Conservation (phyloP, 2,797 vertebrate genomes). For the Sphaeramia orbicularis region DNA sequence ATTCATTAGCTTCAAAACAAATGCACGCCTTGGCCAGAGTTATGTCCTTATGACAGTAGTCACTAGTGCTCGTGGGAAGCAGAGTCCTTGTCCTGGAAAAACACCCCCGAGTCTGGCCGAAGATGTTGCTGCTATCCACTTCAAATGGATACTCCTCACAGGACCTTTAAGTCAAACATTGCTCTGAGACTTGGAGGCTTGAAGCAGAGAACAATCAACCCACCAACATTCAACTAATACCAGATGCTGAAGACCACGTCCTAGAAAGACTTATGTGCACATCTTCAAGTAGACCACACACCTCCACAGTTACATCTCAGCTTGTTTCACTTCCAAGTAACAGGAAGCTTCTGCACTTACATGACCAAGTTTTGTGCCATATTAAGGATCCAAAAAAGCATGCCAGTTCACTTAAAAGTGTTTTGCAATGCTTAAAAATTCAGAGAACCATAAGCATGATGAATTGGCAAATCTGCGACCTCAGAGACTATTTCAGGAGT, state of each 20-base stretch:
- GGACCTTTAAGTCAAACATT: conserved; percentile 57
- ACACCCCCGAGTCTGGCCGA: too few species aligned
- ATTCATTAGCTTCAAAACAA: too few species aligned
- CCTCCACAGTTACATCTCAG: conserved; percentile 50
- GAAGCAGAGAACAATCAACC: conserved; percentile 57
- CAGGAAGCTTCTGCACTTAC: conserved; percentile 36
- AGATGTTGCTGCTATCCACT: too few species aligned
- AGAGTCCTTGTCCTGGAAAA: too few species aligned
- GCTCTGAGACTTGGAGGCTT: conserved; percentile 47
- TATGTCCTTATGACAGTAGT: too few species aligned
- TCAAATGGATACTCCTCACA: too few species aligned
- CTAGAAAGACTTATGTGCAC: conserved; percentile 52
- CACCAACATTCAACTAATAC: conserved; percentile 69
- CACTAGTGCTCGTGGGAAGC: too few species aligned
- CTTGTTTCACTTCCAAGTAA: conserved; percentile 45
- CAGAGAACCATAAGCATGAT: conserved; percentile 49
- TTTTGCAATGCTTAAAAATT: conserved; percentile 36
- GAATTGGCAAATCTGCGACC: conserved; percentile 37
- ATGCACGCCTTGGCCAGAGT: too few species aligned
- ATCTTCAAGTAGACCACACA: conserved; percentile 72
- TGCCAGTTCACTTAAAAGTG: conserved; percentile 11
- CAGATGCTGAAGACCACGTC: conserved; percentile 68
- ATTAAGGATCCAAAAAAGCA: conserved; percentile 16
- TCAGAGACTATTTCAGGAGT: conserved; percentile 35
- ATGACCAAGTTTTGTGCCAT: conserved; percentile 28